Evolutionary conservation across 2,888 invertebrate genomes (phyloP).

Genomic region (Aradus depressus): DNA sequence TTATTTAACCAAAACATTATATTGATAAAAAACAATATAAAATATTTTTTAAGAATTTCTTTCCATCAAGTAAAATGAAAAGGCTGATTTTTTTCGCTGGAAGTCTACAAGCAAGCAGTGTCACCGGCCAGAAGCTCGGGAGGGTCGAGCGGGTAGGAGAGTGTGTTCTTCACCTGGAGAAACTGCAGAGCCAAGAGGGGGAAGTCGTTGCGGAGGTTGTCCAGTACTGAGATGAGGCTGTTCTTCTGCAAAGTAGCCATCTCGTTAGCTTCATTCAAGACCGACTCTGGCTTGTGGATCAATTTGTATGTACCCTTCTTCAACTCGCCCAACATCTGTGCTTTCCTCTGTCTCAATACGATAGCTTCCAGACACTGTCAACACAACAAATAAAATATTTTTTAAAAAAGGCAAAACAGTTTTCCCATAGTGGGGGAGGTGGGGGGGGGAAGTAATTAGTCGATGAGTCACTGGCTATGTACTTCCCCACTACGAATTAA

Average conservation of each 20-base stretch:
- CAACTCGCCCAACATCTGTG: slow-evolving; percentile 45
- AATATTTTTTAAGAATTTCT: too few relatives aligned
- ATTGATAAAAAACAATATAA: too few relatives aligned
- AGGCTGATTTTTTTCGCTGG: too few relatives aligned
- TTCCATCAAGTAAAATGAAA: too few relatives aligned
- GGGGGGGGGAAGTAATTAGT: too few relatives aligned
- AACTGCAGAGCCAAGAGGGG: slow-evolving; percentile 39
- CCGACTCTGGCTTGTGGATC: slow-evolving; percentile 38
- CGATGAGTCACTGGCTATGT: too few relatives aligned
- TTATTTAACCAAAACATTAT: too few relatives aligned
- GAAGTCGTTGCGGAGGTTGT: slow-evolving; percentile 48
- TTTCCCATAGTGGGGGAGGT: too few relatives aligned
- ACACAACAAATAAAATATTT: slow-evolving; percentile 9
- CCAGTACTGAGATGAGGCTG: slow-evolving; percentile 46
- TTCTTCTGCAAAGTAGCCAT: slow-evolving; percentile 48
- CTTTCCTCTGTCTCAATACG: slow-evolving; percentile 57
- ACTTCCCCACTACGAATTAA: too few relatives aligned
- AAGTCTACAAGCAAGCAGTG: too few relatives aligned
- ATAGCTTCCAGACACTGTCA: slow-evolving; percentile 47
- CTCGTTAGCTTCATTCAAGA: slow-evolving; percentile 45
- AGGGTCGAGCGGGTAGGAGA: slow-evolving; percentile 18
- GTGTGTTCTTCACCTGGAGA: slow-evolving; percentile 30
- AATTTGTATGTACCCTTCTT: slow-evolving; percentile 38
- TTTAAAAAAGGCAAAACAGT: background rate
- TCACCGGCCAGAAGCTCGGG: too few relatives aligned